A percentile compares a stretch with the other conserved stretches of the same genome.
Evolutionary conservation across 2,888 invertebrate genomes (phyloP).

Genomic region (Acheta domesticus): DNA sequence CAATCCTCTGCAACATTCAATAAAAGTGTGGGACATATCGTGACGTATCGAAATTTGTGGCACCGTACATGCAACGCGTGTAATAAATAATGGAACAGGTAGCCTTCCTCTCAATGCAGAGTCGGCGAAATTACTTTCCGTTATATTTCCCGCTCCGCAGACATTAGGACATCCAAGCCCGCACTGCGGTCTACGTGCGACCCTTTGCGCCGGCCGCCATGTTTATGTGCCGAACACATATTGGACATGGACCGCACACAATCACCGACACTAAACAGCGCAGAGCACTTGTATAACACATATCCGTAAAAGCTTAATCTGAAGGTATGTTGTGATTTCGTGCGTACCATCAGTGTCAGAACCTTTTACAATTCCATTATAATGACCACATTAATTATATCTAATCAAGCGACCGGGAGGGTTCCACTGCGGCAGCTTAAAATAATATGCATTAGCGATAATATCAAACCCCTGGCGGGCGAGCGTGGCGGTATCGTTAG

Average conservation of each 20-base stretch:
- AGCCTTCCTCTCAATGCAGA: no score
- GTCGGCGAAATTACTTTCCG: no score
- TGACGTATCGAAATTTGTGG: no score
- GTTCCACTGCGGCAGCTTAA: not conserved
- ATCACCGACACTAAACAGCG: not conserved
- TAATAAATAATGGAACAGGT: no score
- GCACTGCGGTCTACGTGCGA: not conserved
- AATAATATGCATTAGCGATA: not conserved
- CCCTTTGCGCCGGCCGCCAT: not conserved
- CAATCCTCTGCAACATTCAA: no score
- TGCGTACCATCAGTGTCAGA: not conserved
- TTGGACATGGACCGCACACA: not conserved
- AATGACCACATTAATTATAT: not conserved
- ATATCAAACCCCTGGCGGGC: not conserved
- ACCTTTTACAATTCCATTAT: constrained; percentile 7
- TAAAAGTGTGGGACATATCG: no score
- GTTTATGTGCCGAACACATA: not conserved
- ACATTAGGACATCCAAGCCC: not conserved
- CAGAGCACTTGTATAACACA: not conserved
- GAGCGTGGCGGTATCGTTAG: no score
- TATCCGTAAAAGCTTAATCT: not conserved
- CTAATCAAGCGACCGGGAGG: not conserved
- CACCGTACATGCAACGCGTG: no score
- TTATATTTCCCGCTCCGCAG: not conserved
- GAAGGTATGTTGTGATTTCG: not conserved